Conservation (phyloP, 2,797 vertebrate genomes). For the Xiphophorus birchmanni region DNA sequence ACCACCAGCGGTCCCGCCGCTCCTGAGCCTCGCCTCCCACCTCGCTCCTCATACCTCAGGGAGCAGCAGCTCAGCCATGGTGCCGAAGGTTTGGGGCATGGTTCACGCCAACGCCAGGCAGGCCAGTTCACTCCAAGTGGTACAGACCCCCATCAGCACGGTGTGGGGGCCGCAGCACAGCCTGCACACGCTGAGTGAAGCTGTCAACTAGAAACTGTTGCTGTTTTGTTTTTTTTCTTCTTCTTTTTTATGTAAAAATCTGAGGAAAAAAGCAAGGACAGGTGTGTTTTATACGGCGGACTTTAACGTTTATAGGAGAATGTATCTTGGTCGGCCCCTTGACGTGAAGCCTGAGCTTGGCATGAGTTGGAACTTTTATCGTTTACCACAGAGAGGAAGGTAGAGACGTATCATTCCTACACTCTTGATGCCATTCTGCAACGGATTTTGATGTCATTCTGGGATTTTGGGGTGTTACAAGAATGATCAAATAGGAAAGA, state of each 20-base stretch:
- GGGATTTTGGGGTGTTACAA: neutral
- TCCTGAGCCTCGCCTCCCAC: slow-evolving; percentile 43
- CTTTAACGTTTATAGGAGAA: slow-evolving; percentile 60
- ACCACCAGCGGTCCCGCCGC: slow-evolving; percentile 13
- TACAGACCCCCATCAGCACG: slow-evolving; percentile 64
- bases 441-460: slow-evolving; percentile 31
- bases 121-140: slow-evolving; percentile 57
- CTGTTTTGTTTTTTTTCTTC: neutral
- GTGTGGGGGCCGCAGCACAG: slow-evolving; percentile 77
- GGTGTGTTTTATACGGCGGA: slow-evolving; percentile 32
- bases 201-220: slow-evolving; percentile 72
- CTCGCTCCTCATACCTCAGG: slow-evolving; percentile 23
- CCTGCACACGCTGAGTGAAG: slow-evolving; percentile 76
- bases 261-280: slow-evolving; percentile 3
- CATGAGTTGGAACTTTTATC: slow-evolving; percentile 31
- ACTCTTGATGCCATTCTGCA: slow-evolving; percentile 37
- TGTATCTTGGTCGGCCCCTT: slow-evolving; percentile 33
- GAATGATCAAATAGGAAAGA: slow-evolving; percentile 15
- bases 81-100: slow-evolving; percentile 76
- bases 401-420: slow-evolving; percentile 14
- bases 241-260: neutral
- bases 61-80: slow-evolving; percentile 46
- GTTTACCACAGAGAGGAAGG: slow-evolving; percentile 32
- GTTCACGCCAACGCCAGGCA: slow-evolving; percentile 71
- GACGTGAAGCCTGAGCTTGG: slow-evolving; percentile 10